These are phyloP conservation scores for Saimiri boliviensis DNA, from an alignment of 2,113 vertebrate genomes.

Conservation along the genomic window DNA sequence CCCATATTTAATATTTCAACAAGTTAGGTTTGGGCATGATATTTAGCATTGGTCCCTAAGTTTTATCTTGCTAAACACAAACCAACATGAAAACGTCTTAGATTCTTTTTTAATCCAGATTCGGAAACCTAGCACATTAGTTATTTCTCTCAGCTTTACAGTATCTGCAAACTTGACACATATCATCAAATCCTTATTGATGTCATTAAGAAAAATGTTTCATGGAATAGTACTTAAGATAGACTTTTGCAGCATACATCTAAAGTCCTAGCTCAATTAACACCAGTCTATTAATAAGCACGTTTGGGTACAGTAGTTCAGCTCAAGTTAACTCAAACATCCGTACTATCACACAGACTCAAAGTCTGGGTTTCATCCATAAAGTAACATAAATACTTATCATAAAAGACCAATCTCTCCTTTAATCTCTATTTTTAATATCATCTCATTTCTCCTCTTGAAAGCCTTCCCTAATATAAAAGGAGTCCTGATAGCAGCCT, in stretches of 20 bases:
- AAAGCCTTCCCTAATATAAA: constrained; percentile 26
- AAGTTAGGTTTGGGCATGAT: background rate
- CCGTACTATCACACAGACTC: background rate
- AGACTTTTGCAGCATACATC: background rate
- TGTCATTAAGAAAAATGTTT: constrained; percentile 27
- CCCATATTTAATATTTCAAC: background rate
- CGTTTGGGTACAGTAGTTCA: background rate
- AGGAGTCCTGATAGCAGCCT: constrained; percentile 8
- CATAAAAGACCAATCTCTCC: background rate
- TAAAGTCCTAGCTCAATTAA: background rate
- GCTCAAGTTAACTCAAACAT: background rate
- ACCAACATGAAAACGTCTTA: background rate
- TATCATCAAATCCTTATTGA: background rate
- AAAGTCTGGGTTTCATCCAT: constrained; percentile 1
- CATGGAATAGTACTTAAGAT: background rate
- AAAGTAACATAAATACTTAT: background rate
- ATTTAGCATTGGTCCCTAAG: background rate
- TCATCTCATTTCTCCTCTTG: background rate
- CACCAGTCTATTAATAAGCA: background rate
- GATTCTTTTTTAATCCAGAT: background rate
- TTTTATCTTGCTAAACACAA: constrained; percentile 30
- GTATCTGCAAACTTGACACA: background rate
- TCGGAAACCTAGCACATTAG: background rate
- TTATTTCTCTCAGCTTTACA: constrained; percentile 46
- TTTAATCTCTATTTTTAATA: constrained; percentile 8